Conservation (phyloP, 2,888 invertebrate genomes). For the Drosophila yooni region DNA sequence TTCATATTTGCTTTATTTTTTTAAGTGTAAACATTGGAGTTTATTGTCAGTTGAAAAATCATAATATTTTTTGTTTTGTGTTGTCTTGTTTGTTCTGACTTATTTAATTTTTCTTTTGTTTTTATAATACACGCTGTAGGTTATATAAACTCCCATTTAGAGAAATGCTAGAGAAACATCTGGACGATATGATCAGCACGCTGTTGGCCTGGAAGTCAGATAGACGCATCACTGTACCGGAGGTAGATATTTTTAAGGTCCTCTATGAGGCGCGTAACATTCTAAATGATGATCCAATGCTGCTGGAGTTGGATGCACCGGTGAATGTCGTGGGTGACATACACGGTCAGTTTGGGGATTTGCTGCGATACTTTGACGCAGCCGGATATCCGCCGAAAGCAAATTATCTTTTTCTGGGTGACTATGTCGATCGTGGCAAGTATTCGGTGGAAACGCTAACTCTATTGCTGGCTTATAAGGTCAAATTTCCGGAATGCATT, state of each 20-base stretch:
- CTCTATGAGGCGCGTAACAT: constrained; percentile 98
- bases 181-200: constrained; percentile 31
- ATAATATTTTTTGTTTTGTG: not conserved
- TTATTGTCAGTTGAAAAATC: constrained; percentile 8
- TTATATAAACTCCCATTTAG: not conserved
- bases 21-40: not conserved
- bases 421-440: constrained; percentile 55
- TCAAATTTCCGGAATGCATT: constrained; percentile 39
- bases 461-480: constrained; percentile 45
- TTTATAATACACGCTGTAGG: not conserved
- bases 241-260: constrained; percentile 91
- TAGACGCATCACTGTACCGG: constrained; percentile 17
- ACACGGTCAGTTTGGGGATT: constrained; percentile 48
- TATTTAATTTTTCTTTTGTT: not conserved
- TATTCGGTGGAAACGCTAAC: constrained; percentile 50
- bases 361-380: constrained; percentile 43
- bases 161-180: constrained; percentile 30
- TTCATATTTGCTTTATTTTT: not conserved
- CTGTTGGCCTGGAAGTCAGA: constrained; percentile 32
- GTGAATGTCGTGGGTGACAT: constrained; percentile 96
- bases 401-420: constrained; percentile 45
- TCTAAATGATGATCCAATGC: constrained; percentile 98
- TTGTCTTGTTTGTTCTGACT: not conserved
- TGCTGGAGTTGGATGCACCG: constrained; percentile 98
- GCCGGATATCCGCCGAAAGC: constrained; percentile 36